Evolutionary conservation across 2,113 vertebrate genomes (phyloP), one percentile per base, ranked within the genome.

Genomic region (Halichoerus grypus): DNA sequence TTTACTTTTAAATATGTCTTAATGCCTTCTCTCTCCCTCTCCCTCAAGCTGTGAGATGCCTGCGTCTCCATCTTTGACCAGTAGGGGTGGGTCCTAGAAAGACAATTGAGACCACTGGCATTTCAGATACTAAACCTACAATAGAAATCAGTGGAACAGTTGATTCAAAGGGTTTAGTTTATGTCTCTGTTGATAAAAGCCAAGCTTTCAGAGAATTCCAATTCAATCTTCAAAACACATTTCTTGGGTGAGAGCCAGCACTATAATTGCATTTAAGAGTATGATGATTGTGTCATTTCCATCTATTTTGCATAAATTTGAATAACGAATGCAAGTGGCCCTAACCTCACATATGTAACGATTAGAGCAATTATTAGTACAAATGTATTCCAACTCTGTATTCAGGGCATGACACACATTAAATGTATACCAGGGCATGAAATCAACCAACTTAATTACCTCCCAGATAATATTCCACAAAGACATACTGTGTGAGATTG

Each of bases 311-410:
- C 96, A 97, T 95, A 96, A 92, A 97, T 97, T 67, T 97, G 51
- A 92, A 97, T 97, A 97, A 96, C 33, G 42, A 1, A 55, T 84
- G 82, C 71, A 86, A 95, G 61, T 53, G 77, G 49, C 55, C 69
- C 72, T 93, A 89, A 96, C 71, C 63, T 55, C 69, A 92, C 91
- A 91, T 83, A 93, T 94, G 69, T 95, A 91, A 96, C 76, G 65
- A 97, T 96, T 89, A 97, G 82, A 79, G 24, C 85, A 94, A 97
- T 95, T 95, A 95, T 92, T 95, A 89, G 85, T 87, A 80, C 72
- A 93, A 89, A 97, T 89, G 9, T 55, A 88, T 94, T 84, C 74
- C 67, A 84, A n/a, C 22, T 63, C 86, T 59, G 67, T 67, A 94
- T 91, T 94, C 88, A 8, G 39, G 90, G 28, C 42, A 71, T 53